These are phyloP conservation scores for Oncorhynchus kisutch DNA, from an alignment of 2,113 vertebrate genomes.

Conservation along the genomic window DNA sequence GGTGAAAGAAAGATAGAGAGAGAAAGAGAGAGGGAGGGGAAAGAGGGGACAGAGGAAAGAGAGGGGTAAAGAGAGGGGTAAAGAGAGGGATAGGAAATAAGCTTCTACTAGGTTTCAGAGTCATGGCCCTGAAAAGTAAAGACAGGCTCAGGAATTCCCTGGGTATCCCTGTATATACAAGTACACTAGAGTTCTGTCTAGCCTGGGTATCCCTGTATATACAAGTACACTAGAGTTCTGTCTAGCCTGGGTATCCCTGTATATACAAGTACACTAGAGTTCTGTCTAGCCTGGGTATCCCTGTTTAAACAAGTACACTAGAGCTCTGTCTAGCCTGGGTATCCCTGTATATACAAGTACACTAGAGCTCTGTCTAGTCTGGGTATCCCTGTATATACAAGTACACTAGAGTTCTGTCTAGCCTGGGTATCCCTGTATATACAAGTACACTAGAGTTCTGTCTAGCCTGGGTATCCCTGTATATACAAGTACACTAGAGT, in stretches of 20 bases:
- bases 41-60: background rate
- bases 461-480: background rate
- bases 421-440: background rate
- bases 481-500: no score
- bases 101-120: constrained; percentile 29
- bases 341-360: background rate
- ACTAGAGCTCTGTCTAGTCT: no score
- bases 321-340: background rate
- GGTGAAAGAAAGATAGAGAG: background rate
- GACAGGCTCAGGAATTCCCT: constrained; percentile 25
- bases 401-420: no score
- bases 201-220: background rate
- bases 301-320: no score
- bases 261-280: no score
- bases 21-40: background rate
- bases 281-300: background rate
- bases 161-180: background rate
- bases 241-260: background rate
- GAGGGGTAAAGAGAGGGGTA: constrained; percentile 14
- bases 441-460: no score
- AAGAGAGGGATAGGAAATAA: constrained; percentile 15
- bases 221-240: no score
- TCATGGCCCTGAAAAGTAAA: constrained; percentile 18
- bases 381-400: background rate
- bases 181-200: no score